Percentiles rank a stretch among this genome's conserved stretches.
These are phyloP conservation scores for Aurelia sp. DNA, from an alignment of 30 jellyfish, hydroid and myxozoan species.

Conservation along the genomic window DNA sequence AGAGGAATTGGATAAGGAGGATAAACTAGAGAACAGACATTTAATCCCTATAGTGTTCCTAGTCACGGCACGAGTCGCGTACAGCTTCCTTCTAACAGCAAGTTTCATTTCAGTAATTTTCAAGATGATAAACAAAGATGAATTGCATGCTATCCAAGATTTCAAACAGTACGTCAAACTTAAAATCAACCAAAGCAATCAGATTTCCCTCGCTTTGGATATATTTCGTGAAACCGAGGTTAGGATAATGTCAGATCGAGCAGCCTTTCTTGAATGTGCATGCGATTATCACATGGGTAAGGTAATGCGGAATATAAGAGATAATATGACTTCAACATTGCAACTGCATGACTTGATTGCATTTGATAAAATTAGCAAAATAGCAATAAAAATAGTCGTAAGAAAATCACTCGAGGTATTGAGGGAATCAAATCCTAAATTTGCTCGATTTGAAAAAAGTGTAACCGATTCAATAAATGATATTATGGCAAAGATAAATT, in stretches of 20 bases:
- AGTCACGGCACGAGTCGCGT: constrained; percentile 60
- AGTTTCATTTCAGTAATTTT: constrained; percentile 32
- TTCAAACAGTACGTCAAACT: constrained; percentile 12
- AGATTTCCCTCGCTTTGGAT: constrained; percentile 67
- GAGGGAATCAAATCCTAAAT: background rate
- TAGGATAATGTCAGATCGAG: constrained; percentile 54
- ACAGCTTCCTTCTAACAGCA: constrained; percentile 48
- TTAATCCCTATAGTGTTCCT: constrained; percentile 42
- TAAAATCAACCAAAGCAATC: constrained; percentile 55
- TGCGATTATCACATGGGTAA: constrained; percentile 62
- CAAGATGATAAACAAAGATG: constrained; percentile 15
- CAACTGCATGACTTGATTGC: constrained; percentile 55
- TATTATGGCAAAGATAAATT: background rate
- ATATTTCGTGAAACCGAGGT: constrained; percentile 63
- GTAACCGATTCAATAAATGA: background rate
- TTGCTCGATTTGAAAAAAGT: background rate
- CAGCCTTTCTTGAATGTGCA: constrained; percentile 68
- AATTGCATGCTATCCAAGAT: constrained; percentile 29
- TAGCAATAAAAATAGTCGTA: background rate
- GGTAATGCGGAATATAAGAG: constrained; percentile 57
- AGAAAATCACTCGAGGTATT: background rate
- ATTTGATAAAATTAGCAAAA: constrained; percentile 27
- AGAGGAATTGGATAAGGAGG: constrained; percentile 29
- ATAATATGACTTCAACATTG: constrained; percentile 52
- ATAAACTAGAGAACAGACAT: constrained; percentile 25